Evolutionary conservation across 2,113 vertebrate species (phyloP), one percentile per base, ranked within the genome.

Genomic region (Crocuta crocuta): DNA sequence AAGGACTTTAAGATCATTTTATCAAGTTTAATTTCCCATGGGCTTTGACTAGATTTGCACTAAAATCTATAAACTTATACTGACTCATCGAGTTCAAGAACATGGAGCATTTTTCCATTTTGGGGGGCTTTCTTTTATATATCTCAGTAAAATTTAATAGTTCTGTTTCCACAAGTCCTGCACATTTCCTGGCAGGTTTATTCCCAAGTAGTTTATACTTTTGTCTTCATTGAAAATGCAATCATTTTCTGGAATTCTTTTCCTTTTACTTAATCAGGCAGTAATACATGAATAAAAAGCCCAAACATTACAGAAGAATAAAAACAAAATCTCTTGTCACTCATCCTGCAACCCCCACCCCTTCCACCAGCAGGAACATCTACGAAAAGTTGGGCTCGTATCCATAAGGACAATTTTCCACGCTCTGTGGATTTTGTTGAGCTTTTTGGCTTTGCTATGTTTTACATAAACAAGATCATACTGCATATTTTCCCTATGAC

Each of bases 11-110:
- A 68, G 24, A 73, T 73, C 83, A 80, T 79, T 90, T 84, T 88
- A 35, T 90, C 76, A 88, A 90, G 33, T 94, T 96, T 94, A 89
- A 96, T 97, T 95, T 94, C 80, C 80, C 76, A 58, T 19, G 74
- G 16, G 81, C 43, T 88, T 87, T 92, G 33, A 90, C 68, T 68
- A 95, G 79, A 89, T 84, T 87, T 92, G 43, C 28, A 78, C 26
- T 86, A 90, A 97, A 71, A 83, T 71, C 58, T 81, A 88, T 84
- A 95, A 94, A 95, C 5, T 35, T 94, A 24, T 24, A 78, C 11
- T 88, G 81, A 89, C 85, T 71, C 55, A 81, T 35, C 24, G 74
- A 93, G 84, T 76, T 87, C 45, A 91, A 85, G 65, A 88, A 85
- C 10, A 53, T 11, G n/a, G 65, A 66, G n/a, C 79, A 53, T 63